Evolutionary conservation across 2,113 vertebrate genomes (phyloP).

Genomic region (Pseudonaja textilis): DNA sequence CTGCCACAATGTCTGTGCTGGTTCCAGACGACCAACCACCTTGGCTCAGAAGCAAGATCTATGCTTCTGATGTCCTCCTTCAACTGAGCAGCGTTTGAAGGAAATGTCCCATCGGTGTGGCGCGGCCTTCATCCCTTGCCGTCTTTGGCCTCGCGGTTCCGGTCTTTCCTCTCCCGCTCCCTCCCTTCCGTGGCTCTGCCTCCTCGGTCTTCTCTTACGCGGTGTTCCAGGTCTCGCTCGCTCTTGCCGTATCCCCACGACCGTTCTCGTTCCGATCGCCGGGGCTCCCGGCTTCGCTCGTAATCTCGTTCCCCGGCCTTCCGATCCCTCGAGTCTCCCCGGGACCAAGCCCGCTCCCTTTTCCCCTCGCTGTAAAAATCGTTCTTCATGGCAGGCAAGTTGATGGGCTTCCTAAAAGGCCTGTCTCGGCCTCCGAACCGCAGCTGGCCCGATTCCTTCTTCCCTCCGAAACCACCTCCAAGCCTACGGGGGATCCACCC

Average conservation of each 20-base stretch:
- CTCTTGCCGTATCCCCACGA: conserved; percentile 52
- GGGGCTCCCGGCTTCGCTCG: conserved; percentile 72
- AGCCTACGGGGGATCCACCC: conserved; percentile 92
- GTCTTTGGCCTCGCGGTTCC: conserved; percentile 69
- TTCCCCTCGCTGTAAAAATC: conserved; percentile 69
- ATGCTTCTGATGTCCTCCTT: not conserved
- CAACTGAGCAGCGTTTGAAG: accelerated
- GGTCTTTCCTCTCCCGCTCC: conserved; percentile 69
- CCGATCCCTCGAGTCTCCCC: conserved; percentile 72
- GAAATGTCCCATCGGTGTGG: not conserved
- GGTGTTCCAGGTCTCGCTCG: conserved; percentile 62
- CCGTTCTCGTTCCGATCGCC: conserved; percentile 70
- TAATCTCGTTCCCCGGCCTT: conserved; percentile 68
- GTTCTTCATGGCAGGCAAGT: conserved; percentile 70
- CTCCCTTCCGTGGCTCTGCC: conserved; percentile 48
- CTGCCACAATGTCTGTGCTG: not conserved
- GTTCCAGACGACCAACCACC: accelerated
- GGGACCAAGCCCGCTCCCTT: conserved; percentile 64
- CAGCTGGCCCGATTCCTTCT: conserved; percentile 94
- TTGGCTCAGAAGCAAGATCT: accelerated
- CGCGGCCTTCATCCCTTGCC: conserved; percentile 53
- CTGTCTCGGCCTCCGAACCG: conserved; percentile 93
- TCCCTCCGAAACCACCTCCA: conserved; percentile 91
- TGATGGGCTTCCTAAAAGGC: conserved; percentile 93
- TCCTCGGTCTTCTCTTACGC: conserved; percentile 65